Percentiles rank a stretch among this genome's conserved stretches.
Evolutionary conservation across 2,797 vertebrate species (phyloP).

Genomic region (Sciurus carolinensis): DNA sequence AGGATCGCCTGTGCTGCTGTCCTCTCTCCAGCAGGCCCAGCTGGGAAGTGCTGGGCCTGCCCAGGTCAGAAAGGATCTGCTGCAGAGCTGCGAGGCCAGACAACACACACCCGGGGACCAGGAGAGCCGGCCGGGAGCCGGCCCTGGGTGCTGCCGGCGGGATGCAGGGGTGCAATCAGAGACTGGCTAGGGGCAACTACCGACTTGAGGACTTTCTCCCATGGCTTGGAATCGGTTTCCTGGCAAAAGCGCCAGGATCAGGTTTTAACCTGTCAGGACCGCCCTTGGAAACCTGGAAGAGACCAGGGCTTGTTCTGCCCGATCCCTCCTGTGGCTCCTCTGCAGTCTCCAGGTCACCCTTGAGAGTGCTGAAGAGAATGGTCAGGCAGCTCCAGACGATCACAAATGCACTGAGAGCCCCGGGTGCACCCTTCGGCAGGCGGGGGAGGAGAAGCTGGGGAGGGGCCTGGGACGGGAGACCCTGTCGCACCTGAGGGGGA

Average conservation of each 20-base stretch:
- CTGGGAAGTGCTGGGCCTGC: background rate
- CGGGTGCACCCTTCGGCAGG: background rate
- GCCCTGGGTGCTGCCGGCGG: background rate
- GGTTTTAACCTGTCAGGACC: background rate
- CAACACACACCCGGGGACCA: background rate
- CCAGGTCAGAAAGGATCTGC: background rate
- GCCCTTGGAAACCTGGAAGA: background rate
- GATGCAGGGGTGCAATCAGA: too few relatives aligned
- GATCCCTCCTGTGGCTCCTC: too few relatives aligned
- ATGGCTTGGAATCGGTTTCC: background rate
- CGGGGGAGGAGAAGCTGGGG: background rate
- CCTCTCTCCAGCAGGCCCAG: background rate
- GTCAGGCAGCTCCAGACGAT: background rate
- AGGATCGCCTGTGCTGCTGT: background rate
- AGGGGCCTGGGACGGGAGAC: background rate
- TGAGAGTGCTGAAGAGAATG: background rate
- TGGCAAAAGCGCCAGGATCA: background rate
- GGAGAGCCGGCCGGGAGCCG: background rate
- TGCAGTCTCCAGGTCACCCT: background rate
- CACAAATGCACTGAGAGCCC: accelerated
- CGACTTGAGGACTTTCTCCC: background rate
- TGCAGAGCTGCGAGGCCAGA: background rate
- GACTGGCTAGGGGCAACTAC: background rate
- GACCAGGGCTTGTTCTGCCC: too few relatives aligned
- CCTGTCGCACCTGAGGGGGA: too few relatives aligned